A percentile compares a stretch with the other conserved stretches of the same genome.
These are phyloP conservation scores for Scolopax bukidnonensis DNA, from an alignment of 2,797 vertebrate genomes.

Conservation along the genomic window DNA sequence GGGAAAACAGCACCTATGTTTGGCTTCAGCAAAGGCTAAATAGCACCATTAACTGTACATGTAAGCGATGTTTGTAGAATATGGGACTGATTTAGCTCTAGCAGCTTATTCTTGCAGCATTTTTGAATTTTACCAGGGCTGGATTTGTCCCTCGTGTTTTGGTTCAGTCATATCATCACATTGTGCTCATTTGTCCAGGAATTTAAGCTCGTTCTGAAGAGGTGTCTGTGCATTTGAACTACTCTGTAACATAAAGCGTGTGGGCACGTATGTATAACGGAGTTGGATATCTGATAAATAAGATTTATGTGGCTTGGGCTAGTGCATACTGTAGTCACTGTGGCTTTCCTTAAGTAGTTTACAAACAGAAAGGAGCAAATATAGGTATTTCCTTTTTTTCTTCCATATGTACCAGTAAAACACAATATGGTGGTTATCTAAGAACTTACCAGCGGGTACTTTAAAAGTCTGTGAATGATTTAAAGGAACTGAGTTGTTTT, in stretches of 20 bases:
- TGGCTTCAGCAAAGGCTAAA: not conserved
- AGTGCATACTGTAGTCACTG: not conserved
- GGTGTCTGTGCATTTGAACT: not conserved
- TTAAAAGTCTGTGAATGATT: not conserved
- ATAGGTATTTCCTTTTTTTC: not conserved
- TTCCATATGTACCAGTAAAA: not conserved
- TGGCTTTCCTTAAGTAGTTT: conserved; percentile 9
- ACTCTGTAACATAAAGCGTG: not conserved
- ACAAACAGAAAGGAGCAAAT: not conserved
- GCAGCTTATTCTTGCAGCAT: not conserved
- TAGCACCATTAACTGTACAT: not conserved
- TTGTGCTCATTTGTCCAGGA: not conserved
- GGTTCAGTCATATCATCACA: not conserved
- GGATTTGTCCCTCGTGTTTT: not conserved
- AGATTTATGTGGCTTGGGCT: not conserved
- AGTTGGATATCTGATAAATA: not conserved
- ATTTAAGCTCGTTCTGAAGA: not conserved
- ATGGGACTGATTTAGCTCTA: not conserved
- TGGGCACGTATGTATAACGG: rapidly evolving
- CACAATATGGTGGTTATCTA: not conserved
- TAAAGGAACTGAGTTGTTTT: not conserved
- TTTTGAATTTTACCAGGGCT: not conserved
- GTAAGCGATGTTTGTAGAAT: not conserved
- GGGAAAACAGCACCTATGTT: not conserved
- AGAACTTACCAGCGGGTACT: not conserved